Evolutionary conservation across 2,888 invertebrate species (phyloP).

Genomic region (Loripinus fragilis): DNA sequence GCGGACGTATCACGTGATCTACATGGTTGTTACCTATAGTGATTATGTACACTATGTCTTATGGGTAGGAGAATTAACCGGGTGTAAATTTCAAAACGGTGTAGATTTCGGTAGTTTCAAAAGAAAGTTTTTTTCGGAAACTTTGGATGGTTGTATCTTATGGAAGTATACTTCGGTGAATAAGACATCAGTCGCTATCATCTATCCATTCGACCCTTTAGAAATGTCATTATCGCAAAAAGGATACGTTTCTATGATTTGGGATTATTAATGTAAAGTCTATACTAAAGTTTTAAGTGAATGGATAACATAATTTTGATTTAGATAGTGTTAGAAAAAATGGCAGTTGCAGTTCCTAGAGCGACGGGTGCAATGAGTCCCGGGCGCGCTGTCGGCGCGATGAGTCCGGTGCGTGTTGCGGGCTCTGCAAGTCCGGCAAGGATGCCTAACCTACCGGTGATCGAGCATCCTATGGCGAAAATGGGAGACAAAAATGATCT

Average conservation of each 20-base stretch:
- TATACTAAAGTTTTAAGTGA: too few relatives aligned
- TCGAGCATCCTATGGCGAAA: constrained; percentile 67
- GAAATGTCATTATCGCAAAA: too few relatives aligned
- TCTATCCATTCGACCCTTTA: too few relatives aligned
- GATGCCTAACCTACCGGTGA: constrained; percentile 63
- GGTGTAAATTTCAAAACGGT: constrained; percentile 3
- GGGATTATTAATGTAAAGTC: neutral
- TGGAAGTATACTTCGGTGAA: too few relatives aligned
- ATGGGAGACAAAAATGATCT: constrained; percentile 60
- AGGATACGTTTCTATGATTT: neutral
- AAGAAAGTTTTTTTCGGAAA: too few relatives aligned
- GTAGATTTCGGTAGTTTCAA: neutral
- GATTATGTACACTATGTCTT: constrained; percentile 66
- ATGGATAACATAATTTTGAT: too few relatives aligned
- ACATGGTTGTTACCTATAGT: constrained; percentile 59
- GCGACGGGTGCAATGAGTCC: neutral
- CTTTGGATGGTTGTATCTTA: too few relatives aligned
- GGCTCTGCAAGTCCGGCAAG: constrained; percentile 49
- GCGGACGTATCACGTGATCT: constrained; percentile 42
- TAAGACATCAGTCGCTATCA: too few relatives aligned
- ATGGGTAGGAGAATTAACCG: neutral
- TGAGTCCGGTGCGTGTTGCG: constrained; percentile 35
- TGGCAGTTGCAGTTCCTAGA: constrained; percentile 26
- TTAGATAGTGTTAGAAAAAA: too few relatives aligned
- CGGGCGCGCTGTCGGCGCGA: neutral